These are phyloP conservation scores for Psittacula cyanocephala DNA, from an alignment of 2,113 vertebrate genomes.

Conservation along the genomic window DNA sequence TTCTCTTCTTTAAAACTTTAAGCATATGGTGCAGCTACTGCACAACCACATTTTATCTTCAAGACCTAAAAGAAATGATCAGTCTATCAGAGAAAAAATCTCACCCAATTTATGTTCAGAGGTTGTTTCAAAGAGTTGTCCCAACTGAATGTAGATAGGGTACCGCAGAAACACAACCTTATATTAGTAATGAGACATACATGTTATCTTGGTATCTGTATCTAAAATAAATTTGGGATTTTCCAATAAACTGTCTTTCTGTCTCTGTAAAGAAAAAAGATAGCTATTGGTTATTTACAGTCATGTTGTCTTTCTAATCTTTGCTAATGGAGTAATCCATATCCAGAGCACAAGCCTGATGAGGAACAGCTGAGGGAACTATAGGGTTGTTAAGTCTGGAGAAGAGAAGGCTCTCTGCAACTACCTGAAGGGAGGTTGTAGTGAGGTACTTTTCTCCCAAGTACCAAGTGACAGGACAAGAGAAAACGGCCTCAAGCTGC, in stretches of 20 bases:
- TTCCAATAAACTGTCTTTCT: not conserved
- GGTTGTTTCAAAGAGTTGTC: not conserved
- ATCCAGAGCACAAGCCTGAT: not conserved
- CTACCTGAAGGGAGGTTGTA: not conserved
- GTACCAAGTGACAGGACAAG: not conserved
- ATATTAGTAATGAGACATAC: not conserved
- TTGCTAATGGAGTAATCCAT: not conserved
- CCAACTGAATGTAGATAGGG: not conserved
- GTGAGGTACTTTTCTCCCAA: not conserved
- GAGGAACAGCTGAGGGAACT: not conserved
- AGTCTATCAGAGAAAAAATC: not conserved
- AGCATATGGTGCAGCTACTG: not conserved
- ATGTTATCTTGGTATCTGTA: not conserved
- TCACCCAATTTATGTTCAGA: not conserved
- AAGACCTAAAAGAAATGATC: not conserved
- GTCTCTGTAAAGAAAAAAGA: not conserved
- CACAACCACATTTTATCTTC: not conserved
- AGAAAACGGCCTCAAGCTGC: not conserved
- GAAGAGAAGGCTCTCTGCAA: not conserved
- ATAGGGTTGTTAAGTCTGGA: not conserved
- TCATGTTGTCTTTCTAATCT: not conserved
- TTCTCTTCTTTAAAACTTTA: not conserved
- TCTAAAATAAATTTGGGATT: not conserved
- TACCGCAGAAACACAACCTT: not conserved
- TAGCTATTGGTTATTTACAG: not conserved